A percentile compares a stretch with the other conserved stretches of the same genome.
Conservation (phyloP, 2,888 invertebrate species). For the Acleris cristana region DNA sequence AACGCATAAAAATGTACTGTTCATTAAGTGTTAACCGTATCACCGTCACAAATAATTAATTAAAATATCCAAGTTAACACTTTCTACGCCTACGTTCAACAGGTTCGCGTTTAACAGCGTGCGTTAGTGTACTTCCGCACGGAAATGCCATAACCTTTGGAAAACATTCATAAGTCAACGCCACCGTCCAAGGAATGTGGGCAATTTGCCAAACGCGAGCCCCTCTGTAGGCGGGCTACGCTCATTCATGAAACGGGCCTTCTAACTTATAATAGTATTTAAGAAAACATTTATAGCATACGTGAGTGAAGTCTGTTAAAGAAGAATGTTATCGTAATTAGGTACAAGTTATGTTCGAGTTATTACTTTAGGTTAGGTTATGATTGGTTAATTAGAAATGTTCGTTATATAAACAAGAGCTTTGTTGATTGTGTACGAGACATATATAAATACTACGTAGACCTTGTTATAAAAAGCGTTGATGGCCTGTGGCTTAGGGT, state of each 20-base stretch:
- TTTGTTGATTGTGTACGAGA: too few relatives aligned
- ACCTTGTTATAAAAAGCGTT: too few relatives aligned
- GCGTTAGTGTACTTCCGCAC: slow-evolving; percentile 22
- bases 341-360: too few relatives aligned
- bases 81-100: slow-evolving; percentile 15
- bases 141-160: slow-evolving; percentile 30
- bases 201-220: slow-evolving; percentile 30
- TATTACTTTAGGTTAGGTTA: too few relatives aligned
- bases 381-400: too few relatives aligned
- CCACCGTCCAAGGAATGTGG: slow-evolving; percentile 14
- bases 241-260: slow-evolving; percentile 29
- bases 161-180: slow-evolving; percentile 32
- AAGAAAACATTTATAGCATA: slow-evolving; percentile 14
- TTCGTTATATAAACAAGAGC: too few relatives aligned
- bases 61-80: slow-evolving; percentile 1
- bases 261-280: slow-evolving; percentile 8
- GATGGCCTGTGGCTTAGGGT: too few relatives aligned
- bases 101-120: slow-evolving; percentile 13
- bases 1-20: too few relatives aligned
- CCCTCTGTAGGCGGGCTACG: neutral
- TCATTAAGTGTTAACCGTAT: too few relatives aligned
- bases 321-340: neutral
- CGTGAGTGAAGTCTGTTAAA: neutral
- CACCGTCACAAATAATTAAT: neutral
- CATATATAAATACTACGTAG: too few relatives aligned